A percentile compares a stretch with the other conserved stretches of the same genome.
These are phyloP conservation scores for Neuroscelio doddi DNA, from an alignment of 2,888 invertebrate species.

Conservation along the genomic window DNA sequence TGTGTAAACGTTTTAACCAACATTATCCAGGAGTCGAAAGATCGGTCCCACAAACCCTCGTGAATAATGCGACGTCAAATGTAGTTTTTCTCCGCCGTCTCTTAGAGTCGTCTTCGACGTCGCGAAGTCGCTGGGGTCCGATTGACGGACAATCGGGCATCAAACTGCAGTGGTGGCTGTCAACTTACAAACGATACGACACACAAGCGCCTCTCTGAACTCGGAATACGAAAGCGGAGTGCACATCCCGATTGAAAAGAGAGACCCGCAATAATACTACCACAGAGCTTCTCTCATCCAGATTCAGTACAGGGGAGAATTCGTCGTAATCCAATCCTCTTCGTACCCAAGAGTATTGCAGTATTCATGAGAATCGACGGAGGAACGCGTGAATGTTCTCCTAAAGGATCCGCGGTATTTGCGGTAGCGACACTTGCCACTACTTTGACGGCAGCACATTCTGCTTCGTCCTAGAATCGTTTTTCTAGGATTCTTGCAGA, in stretches of 20 bases:
- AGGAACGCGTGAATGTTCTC: slow-evolving; percentile 55
- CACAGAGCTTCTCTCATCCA: slow-evolving; percentile 36
- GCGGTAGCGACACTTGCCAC: slow-evolving; percentile 55
- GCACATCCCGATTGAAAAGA: slow-evolving; percentile 11
- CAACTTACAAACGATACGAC: slow-evolving; percentile 68
- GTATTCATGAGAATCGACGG: slow-evolving; percentile 60
- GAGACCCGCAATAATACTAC: slow-evolving; percentile 32
- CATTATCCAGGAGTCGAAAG: slow-evolving; percentile 14
- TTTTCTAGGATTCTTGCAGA: slow-evolving; percentile 32
- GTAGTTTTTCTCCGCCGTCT: slow-evolving; percentile 56
- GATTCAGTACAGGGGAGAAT: slow-evolving; percentile 20
- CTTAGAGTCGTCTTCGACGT: slow-evolving; percentile 22
- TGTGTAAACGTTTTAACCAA: slow-evolving; percentile 31
- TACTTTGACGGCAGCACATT: slow-evolving; percentile 42
- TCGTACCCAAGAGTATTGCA: slow-evolving; percentile 53
- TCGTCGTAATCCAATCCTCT: slow-evolving; percentile 51
- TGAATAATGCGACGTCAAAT: slow-evolving; percentile 57
- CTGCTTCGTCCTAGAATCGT: slow-evolving; percentile 36
- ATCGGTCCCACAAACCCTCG: slow-evolving; percentile 27
- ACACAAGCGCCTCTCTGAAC: slow-evolving; percentile 53
- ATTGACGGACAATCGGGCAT: slow-evolving; percentile 57
- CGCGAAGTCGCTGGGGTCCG: slow-evolving; percentile 46
- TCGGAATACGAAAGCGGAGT: slow-evolving; percentile 48
- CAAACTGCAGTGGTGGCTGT: slow-evolving; percentile 61
- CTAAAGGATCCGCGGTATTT: slow-evolving; percentile 55